Evolutionary conservation across 2,888 invertebrate species (phyloP).

Genomic region (Lasioglossum pauxillum): DNA sequence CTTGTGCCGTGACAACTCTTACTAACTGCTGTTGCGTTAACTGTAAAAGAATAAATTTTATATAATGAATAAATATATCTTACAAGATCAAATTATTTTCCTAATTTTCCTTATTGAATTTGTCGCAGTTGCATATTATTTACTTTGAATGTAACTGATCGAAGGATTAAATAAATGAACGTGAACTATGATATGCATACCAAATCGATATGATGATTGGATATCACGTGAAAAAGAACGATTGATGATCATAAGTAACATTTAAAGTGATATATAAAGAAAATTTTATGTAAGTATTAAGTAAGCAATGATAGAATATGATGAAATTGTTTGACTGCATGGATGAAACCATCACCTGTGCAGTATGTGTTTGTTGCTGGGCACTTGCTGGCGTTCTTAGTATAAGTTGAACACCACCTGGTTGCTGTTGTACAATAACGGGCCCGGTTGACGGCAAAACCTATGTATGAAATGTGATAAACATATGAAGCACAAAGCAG

Average conservation of each 20-base stretch:
- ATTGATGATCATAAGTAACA: constrained; percentile 34
- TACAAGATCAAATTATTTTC: background rate
- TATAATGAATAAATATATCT: constrained; percentile 19
- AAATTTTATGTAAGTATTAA: constrained; percentile 52
- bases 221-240: constrained; percentile 15
- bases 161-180: constrained; percentile 10
- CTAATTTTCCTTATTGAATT: constrained; percentile 22
- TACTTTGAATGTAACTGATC: constrained; percentile 21
- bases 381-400: constrained; percentile 87
- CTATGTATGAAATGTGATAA: constrained; percentile 82
- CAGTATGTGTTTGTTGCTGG: constrained; percentile 84
- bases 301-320: constrained; percentile 67
- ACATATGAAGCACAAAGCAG: constrained; percentile 75
- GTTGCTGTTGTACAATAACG: constrained; percentile 88
- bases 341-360: constrained; percentile 84
- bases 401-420: constrained; percentile 90
- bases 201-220: constrained; percentile 23
- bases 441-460: constrained; percentile 85
- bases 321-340: constrained; percentile 73
- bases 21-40: constrained; percentile 86
- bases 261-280: constrained; percentile 35
- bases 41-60: constrained; percentile 69
- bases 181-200: constrained; percentile 21
- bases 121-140: background rate
- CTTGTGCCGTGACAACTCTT: constrained; percentile 88